A percentile compares a stretch with the other conserved stretches of the same genome.
These are phyloP conservation scores for Sparus aurata DNA, from an alignment of 2,797 vertebrate species.

Conservation along the genomic window DNA sequence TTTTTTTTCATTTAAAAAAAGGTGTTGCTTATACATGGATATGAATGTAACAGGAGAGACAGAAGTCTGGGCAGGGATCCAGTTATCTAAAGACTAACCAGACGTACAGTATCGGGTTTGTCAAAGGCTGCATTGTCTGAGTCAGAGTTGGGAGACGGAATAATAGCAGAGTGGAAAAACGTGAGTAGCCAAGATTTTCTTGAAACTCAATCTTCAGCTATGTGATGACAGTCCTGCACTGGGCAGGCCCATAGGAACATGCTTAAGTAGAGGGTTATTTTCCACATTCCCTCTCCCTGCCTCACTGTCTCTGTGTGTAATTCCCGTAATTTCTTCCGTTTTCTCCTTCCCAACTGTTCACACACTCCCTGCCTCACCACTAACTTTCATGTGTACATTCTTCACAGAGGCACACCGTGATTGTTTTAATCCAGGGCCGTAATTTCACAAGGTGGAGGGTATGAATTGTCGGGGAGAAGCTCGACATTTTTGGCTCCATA, in stretches of 20 bases:
- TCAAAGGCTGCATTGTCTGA: constrained; percentile 82
- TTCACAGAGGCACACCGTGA: constrained; percentile 51
- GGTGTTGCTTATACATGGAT: constrained; percentile 61
- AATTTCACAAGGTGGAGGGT: constrained; percentile 48
- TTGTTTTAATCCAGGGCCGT: constrained; percentile 60
- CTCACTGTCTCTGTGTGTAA: constrained; percentile 74
- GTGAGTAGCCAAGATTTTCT: constrained; percentile 76
- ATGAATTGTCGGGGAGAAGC: constrained; percentile 40
- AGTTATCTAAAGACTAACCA: constrained; percentile 68
- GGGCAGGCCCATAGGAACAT: constrained; percentile 75
- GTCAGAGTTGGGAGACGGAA: constrained; percentile 73
- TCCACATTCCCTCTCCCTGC: constrained; percentile 74
- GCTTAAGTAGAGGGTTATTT: constrained; percentile 74
- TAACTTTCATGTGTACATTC: constrained; percentile 47
- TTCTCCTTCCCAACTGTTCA: constrained; percentile 46
- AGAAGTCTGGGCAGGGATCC: constrained; percentile 48
- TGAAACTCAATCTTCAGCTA: constrained; percentile 81
- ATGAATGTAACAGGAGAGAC: constrained; percentile 57
- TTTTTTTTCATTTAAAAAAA: constrained; percentile 62
- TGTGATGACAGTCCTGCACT: constrained; percentile 77
- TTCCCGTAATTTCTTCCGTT: constrained; percentile 70
- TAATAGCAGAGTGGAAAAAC: constrained; percentile 81
- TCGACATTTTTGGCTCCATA: constrained; percentile 52
- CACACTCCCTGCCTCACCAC: constrained; percentile 42
- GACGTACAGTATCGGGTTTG: constrained; percentile 73